A percentile compares a stretch with the other conserved stretches of the same genome.
These are phyloP conservation scores for Pegea sp. DNA, from an alignment of 23 tunicate genomes.

Conservation along the genomic window DNA sequence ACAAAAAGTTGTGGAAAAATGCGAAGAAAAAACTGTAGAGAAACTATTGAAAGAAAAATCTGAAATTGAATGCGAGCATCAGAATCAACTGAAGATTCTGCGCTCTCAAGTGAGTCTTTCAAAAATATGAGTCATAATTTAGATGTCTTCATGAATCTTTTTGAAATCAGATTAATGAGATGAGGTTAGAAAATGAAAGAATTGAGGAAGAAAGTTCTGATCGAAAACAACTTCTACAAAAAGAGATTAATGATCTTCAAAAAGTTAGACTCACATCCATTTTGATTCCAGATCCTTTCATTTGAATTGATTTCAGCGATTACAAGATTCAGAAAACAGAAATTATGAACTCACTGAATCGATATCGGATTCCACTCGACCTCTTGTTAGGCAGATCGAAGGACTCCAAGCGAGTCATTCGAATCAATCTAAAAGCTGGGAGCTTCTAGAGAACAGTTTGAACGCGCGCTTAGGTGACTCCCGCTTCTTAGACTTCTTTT, in stretches of 20 bases:
- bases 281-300: no score
- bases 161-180: slow-evolving; percentile 18
- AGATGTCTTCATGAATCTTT: not conserved
- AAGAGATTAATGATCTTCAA: slow-evolving; percentile 55
- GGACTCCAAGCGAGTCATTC: slow-evolving; percentile 35
- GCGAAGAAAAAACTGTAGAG: slow-evolving; percentile 19
- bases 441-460: slow-evolving; percentile 59
- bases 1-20: slow-evolving; percentile 8
- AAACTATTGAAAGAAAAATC: slow-evolving; percentile 28
- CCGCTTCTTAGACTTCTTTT: not conserved
- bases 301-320: slow-evolving; percentile 34
- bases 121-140: not conserved
- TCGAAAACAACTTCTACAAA: slow-evolving; percentile 62
- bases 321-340: slow-evolving; percentile 70
- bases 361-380: slow-evolving; percentile 55
- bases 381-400: slow-evolving; percentile 72
- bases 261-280: no score
- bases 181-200: slow-evolving; percentile 27
- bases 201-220: slow-evolving; percentile 21
- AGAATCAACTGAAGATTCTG: slow-evolving; percentile 24
- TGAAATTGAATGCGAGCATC: slow-evolving; percentile 46
- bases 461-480: slow-evolving; percentile 29
- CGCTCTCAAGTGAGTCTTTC: no score
- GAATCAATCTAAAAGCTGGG: slow-evolving; percentile 58
- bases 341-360: slow-evolving; percentile 67